Conservation (phyloP, 2,888 invertebrate genomes). For the Eumerus sabulonum region DNA sequence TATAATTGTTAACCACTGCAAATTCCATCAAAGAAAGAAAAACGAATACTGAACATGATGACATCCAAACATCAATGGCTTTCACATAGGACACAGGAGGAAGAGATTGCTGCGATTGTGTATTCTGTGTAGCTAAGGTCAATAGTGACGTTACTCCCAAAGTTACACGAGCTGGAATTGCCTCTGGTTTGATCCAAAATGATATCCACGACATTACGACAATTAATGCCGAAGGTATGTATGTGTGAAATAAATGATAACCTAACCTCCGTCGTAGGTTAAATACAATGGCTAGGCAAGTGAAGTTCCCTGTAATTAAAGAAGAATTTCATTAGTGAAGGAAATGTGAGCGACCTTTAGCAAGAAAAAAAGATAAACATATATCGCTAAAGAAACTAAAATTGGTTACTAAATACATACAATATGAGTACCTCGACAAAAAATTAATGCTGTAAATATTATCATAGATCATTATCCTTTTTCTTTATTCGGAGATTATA, state of each 20-base stretch:
- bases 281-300: slow-evolving; percentile 93
- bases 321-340: neutral
- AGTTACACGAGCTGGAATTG: slow-evolving; percentile 93
- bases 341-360: no score
- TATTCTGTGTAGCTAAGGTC: slow-evolving; percentile 94
- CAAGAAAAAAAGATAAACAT: no score
- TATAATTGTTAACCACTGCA: slow-evolving; percentile 92
- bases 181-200: slow-evolving; percentile 97
- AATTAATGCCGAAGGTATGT: slow-evolving; percentile 93
- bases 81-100: slow-evolving; percentile 96
- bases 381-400: no score
- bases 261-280: slow-evolving; percentile 90
- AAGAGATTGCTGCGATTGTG: slow-evolving; percentile 92
- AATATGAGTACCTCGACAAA: no score
- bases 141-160: slow-evolving; percentile 92
- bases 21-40: slow-evolving; percentile 94
- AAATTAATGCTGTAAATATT: no score
- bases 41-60: slow-evolving; percentile 94
- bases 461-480: no score
- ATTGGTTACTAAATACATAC: neutral
- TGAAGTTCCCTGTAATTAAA: slow-evolving; percentile 88
- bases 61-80: slow-evolving; percentile 96
- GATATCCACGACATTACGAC: slow-evolving; percentile 98
- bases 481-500: no score
- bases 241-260: slow-evolving; percentile 94